Evolutionary conservation across 2,113 vertebrate species (phyloP).

Genomic region (Synchiropus splendidus): DNA sequence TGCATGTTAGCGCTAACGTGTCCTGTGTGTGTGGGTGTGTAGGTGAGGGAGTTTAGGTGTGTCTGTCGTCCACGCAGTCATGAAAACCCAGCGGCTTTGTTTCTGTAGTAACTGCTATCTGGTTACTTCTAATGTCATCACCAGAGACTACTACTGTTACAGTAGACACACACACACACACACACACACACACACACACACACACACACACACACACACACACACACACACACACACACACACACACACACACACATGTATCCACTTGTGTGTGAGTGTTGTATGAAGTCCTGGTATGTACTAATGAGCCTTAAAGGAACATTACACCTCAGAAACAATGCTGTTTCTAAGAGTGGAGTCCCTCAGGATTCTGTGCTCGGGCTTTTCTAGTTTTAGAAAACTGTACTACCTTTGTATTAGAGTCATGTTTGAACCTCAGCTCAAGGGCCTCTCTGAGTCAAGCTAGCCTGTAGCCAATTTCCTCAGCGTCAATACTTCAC

Average conservation of each 20-base stretch:
- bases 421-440: no score
- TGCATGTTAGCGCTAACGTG: neutral
- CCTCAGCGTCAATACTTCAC: no score
- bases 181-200: no score
- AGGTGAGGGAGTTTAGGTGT: neutral
- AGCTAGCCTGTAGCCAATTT: no score
- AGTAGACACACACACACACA: constrained; percentile 7
- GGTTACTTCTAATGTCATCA: neutral
- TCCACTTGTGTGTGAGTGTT: constrained; percentile 10
- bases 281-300: constrained; percentile 17
- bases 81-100: neutral
- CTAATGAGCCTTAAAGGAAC: constrained; percentile 20
- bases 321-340: constrained; percentile 3
- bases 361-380: neutral
- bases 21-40: neutral
- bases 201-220: no score
- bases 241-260: constrained; percentile 1
- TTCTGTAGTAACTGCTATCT: neutral
- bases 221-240: neutral
- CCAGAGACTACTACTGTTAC: constrained; percentile 11
- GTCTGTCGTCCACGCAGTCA: neutral
- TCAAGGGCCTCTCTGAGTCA: no score
- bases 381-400: neutral
- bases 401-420: no score
- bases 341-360: constrained; percentile 3